Conservation (phyloP, 2,113 vertebrate genomes). For the Damaliscus lunatus region DNA sequence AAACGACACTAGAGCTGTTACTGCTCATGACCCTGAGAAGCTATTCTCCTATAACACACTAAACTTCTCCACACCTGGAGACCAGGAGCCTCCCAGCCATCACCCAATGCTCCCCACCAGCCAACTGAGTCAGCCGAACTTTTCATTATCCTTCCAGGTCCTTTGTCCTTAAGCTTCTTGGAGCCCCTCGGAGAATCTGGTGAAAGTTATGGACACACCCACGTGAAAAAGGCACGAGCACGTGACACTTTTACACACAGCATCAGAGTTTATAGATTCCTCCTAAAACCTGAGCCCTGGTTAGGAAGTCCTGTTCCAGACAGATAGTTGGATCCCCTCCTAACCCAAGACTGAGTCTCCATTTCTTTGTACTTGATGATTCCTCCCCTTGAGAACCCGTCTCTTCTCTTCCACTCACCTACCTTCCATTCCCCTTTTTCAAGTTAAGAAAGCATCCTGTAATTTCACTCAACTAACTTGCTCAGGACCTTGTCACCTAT, state of each 20-base stretch:
- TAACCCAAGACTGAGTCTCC: not conserved
- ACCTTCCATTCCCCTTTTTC: not conserved
- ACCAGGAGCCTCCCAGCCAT: not conserved
- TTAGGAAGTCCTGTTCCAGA: not conserved
- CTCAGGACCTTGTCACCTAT: not conserved
- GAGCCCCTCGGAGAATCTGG: not conserved
- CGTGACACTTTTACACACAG: not conserved
- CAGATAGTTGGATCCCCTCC: not conserved
- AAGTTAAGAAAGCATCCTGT: not conserved
- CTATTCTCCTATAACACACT: not conserved
- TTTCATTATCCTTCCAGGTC: not conserved
- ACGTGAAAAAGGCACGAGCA: not conserved
- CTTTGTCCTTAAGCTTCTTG: not conserved
- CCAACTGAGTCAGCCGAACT: not conserved
- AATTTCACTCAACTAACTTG: not conserved
- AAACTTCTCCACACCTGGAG: not conserved
- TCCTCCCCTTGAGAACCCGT: not conserved
- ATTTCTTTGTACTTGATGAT: not conserved
- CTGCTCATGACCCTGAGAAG: not conserved
- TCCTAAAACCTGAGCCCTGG: not conserved
- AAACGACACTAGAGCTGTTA: not conserved
- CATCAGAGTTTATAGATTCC: not conserved
- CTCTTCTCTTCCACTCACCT: not conserved
- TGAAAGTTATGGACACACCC: not conserved
- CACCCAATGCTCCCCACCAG: not conserved